Percentiles rank a stretch among this genome's conserved stretches.
Evolutionary conservation across 2,888 invertebrate genomes (phyloP).

Genomic region (Pyrrhosoma nymphula): DNA sequence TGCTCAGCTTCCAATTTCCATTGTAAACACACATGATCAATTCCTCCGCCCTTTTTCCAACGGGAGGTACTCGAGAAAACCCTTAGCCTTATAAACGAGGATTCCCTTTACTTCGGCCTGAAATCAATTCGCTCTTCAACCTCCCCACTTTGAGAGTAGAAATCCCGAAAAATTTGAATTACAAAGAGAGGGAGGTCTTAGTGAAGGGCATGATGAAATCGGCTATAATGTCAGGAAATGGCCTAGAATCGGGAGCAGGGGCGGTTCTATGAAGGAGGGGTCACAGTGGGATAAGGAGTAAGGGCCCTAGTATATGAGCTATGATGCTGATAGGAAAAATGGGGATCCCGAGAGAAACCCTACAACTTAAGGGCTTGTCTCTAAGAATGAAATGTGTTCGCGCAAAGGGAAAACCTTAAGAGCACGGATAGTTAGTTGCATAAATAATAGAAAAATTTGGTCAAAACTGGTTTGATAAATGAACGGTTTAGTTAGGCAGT

Average conservation of each 20-base stretch:
- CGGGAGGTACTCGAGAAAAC: not conserved
- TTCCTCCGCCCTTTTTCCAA: not conserved
- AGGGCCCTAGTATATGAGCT: not conserved
- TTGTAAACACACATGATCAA: not conserved
- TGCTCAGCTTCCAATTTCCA: not conserved
- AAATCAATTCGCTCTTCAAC: not conserved
- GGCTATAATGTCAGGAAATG: slow-evolving; percentile 14
- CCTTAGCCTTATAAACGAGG: not conserved
- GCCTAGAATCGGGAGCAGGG: not conserved
- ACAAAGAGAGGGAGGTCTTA: not conserved
- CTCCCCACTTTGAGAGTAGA: not conserved
- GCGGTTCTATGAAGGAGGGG: not conserved
- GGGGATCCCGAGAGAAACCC: not conserved
- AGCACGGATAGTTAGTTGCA: too few relatives aligned
- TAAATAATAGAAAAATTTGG: too few relatives aligned
- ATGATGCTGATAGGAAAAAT: not conserved
- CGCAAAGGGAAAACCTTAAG: too few relatives aligned
- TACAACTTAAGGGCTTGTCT: not conserved
- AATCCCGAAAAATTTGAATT: slow-evolving; percentile 19
- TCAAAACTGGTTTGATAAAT: too few relatives aligned
- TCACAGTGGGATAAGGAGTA: not conserved
- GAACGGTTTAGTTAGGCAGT: too few relatives aligned
- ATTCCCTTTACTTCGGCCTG: not conserved
- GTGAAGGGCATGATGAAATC: not conserved
- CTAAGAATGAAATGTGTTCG: not conserved